These are phyloP conservation scores for Arctopsyche grandis DNA, from an alignment of 1,140 invertebrate genomes.

Conservation along the genomic window DNA sequence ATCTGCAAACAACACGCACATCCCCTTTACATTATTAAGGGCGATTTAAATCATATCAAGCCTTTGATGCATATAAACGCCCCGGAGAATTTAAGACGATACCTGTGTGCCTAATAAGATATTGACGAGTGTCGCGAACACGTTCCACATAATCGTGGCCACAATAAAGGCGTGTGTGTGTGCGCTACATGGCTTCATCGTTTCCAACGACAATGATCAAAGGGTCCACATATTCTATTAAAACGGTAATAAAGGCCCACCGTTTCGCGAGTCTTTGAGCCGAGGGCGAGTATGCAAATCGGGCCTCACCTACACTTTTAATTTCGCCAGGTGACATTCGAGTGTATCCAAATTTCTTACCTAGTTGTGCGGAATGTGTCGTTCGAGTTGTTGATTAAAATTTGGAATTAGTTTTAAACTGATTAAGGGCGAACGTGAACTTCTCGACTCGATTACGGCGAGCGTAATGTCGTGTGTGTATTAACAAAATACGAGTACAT, in stretches of 20 bases:
- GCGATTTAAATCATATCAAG: too few species aligned
- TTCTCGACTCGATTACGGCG: too few species aligned
- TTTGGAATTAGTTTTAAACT: background rate
- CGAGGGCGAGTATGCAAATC: background rate
- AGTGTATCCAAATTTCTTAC: background rate
- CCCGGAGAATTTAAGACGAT: too few species aligned
- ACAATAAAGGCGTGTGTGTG: background rate
- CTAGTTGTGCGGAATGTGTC: background rate
- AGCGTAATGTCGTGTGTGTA: too few species aligned
- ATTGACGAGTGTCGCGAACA: too few species aligned
- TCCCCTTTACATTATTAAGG: too few species aligned
- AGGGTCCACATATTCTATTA: background rate
- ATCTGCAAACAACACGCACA: too few species aligned
- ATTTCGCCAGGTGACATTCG: conserved; percentile 4
- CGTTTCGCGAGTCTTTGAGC: background rate
- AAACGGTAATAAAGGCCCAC: background rate
- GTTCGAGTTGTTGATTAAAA: background rate
- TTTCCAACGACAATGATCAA: background rate
- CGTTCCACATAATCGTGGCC: background rate
- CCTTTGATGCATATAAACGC: too few species aligned
- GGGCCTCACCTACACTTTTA: background rate
- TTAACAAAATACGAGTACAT: too few species aligned
- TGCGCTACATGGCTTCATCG: background rate
- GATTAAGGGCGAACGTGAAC: too few species aligned
- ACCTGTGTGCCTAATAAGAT: too few species aligned